phyloP scores from a whole-genome alignment of 2,113 vertebrate genomes.

The Salvelinus alpinus region DNA sequence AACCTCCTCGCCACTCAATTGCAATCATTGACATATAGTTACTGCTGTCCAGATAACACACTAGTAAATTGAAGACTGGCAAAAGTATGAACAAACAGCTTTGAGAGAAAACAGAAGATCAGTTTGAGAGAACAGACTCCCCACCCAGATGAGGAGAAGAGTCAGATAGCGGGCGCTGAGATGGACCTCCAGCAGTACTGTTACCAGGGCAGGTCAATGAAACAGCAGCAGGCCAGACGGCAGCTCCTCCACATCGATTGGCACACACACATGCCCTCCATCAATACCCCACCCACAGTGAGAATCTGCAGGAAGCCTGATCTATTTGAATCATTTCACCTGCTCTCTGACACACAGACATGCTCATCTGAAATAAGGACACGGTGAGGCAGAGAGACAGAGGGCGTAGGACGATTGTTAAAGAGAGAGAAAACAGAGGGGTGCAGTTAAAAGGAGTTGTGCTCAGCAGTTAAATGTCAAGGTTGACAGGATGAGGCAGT shows the following conservation, averaged over 20 bases:
- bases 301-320: neutral
- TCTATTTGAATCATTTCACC: slow-evolving; percentile 13
- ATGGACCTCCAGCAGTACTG: slow-evolving; percentile 52
- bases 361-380: neutral
- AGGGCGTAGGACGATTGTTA: neutral
- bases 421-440: neutral
- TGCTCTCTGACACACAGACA: neutral
- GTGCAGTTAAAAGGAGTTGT: neutral
- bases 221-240: slow-evolving; percentile 33
- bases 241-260: slow-evolving; percentile 60
- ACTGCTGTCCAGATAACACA: neutral
- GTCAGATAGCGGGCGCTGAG: slow-evolving; percentile 7
- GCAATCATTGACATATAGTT: neutral
- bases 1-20: neutral
- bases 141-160: slow-evolving; percentile 11
- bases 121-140: neutral
- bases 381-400: neutral
- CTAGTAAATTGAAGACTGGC: neutral
- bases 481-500: slow-evolving; percentile 41
- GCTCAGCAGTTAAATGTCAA: slow-evolving; percentile 20
- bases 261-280: slow-evolving; percentile 9
- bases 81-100: neutral
- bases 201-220: slow-evolving; percentile 52
- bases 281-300: neutral
- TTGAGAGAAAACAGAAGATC: slow-evolving; percentile 4